A percentile compares a stretch with the other conserved stretches of the same genome.
phyloP scores from a whole-genome alignment of 2,797 vertebrate genomes.

The Pangasius mekongensis region DNA sequence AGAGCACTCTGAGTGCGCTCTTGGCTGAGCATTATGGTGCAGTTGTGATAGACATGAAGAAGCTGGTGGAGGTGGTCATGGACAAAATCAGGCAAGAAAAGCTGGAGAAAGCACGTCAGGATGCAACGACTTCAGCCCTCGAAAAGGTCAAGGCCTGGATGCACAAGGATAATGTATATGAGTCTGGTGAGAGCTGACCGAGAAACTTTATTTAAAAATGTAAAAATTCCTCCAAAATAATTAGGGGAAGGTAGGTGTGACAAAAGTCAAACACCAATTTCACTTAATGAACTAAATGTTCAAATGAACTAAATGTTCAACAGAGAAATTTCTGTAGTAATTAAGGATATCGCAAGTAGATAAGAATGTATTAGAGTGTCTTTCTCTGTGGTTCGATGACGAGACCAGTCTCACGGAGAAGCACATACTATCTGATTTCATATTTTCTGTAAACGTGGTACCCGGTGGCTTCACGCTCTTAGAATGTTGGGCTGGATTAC shows the following conservation, averaged over 20 bases:
- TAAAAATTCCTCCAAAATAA: not conserved
- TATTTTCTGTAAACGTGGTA: not conserved
- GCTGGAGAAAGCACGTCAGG: conserved; percentile 66
- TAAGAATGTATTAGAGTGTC: not conserved
- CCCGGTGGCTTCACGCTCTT: not conserved
- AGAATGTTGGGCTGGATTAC: not conserved
- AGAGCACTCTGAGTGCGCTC: conserved; percentile 81
- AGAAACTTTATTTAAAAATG: not conserved
- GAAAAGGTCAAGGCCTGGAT: conserved; percentile 70
- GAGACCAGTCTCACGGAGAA: not conserved
- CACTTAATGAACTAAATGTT: not conserved
- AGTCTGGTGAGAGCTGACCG: conserved; percentile 49
- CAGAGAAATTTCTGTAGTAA: not conserved
- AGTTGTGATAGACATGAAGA: conserved; percentile 80
- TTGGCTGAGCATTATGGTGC: conserved; percentile 82
- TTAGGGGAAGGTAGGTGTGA: not conserved
- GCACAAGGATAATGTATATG: conserved; percentile 54
- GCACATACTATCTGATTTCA: not conserved
- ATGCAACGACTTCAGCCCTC: conserved; percentile 73
- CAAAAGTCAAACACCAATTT: not conserved
- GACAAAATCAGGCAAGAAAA: conserved; percentile 68
- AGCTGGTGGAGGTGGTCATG: conserved; percentile 67
- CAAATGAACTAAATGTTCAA: not conserved
- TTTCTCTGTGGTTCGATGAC: not conserved
- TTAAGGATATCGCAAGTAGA: not conserved